Conservation (phyloP, 2,888 invertebrate genomes). For the Ditylenchus weischeri region DNA sequence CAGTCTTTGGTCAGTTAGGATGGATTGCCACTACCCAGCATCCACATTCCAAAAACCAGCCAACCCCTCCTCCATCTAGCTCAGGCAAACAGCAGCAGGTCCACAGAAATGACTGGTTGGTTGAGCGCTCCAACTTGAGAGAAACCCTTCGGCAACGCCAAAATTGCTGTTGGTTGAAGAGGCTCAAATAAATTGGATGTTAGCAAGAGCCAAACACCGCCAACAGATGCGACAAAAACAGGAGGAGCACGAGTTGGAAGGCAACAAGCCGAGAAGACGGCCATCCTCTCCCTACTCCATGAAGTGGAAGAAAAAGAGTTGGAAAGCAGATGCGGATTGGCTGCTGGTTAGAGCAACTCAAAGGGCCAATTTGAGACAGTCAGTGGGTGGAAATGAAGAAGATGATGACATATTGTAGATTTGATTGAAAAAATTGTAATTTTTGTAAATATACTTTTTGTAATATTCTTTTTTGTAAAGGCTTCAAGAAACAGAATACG, state of each 20-base stretch:
- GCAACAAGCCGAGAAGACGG: not conserved
- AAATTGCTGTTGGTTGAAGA: not conserved
- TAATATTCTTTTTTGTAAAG: too few species aligned
- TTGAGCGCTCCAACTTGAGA: not conserved
- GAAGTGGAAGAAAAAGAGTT: not conserved
- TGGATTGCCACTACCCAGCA: too few species aligned
- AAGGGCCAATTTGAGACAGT: not conserved
- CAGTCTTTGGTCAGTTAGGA: too few species aligned
- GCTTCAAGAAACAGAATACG: too few species aligned
- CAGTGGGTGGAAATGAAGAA: too few species aligned
- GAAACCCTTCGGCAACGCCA: not conserved
- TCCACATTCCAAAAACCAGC: too few species aligned
- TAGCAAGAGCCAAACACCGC: slow-evolving; percentile 4
- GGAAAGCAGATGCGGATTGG: slow-evolving; percentile 8
- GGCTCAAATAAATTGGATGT: not conserved
- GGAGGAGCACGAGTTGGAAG: not conserved
- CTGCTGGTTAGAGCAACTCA: not conserved
- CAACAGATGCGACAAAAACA: not conserved
- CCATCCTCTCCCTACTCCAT: not conserved
- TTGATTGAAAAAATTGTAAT: too few species aligned
- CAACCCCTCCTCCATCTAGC: too few species aligned
- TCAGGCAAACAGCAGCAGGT: too few species aligned
- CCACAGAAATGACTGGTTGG: not conserved
- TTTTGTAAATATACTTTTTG: too few species aligned
- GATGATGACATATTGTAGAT: too few species aligned